Evolutionary conservation across 2,797 vertebrate species (phyloP).

Genomic region (Apogon hyalosoma): DNA sequence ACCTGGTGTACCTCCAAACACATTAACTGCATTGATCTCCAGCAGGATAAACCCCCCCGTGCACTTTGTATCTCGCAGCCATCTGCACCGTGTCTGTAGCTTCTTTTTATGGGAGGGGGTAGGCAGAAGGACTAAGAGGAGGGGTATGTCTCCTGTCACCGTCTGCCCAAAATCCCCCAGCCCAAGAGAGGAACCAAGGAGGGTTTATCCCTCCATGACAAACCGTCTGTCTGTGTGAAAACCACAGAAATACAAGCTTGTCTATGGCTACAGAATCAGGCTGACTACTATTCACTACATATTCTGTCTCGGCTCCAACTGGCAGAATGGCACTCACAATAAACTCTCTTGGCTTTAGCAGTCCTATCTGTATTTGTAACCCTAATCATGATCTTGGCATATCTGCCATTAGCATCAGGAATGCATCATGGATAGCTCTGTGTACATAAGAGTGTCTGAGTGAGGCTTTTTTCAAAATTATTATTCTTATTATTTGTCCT

Average conservation of each 20-base stretch:
- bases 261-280: conserved; percentile 47
- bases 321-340: conserved; percentile 12
- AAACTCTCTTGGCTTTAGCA: conserved; percentile 34
- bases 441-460: conserved; percentile 14
- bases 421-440: conserved; percentile 15
- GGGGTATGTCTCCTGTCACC: conserved; percentile 52
- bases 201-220: conserved; percentile 70
- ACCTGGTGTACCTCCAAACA: conserved; percentile 42
- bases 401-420: conserved; percentile 17
- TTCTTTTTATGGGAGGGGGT: conserved; percentile 22
- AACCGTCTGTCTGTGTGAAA: conserved; percentile 69
- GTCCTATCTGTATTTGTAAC: conserved; percentile 16
- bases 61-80: conserved; percentile 41
- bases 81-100: conserved; percentile 63
- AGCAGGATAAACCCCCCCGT: conserved; percentile 22
- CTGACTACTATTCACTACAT: conserved; percentile 34
- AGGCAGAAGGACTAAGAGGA: conserved; percentile 31
- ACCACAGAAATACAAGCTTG: conserved; percentile 53
- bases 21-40: conserved; percentile 29
- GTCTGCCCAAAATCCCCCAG: conserved; percentile 63
- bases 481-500: background rate
- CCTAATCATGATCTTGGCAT: conserved; percentile 19
- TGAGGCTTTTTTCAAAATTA: background rate
- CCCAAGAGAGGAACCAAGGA: conserved; percentile 42
- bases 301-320: conserved; percentile 35